Percentiles rank a stretch among this genome's conserved stretches.
phyloP scores from a whole-genome alignment of 2,797 vertebrate species.

The Arvicola amphibius region DNA sequence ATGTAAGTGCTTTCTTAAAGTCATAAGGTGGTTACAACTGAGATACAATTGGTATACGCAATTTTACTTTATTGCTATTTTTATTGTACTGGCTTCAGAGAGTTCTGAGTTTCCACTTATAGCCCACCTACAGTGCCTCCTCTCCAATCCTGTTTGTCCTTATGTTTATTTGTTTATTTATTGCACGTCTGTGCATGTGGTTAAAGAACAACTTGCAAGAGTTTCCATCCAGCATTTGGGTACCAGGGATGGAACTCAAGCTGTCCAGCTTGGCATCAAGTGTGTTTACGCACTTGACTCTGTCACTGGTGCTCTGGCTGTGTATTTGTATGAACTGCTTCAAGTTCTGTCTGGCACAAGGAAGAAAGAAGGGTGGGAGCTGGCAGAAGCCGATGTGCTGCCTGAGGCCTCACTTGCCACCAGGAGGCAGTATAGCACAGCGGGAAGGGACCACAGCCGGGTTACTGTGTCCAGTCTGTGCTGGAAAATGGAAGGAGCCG shows the following conservation, averaged over 20 bases:
- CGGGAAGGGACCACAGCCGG: neutral
- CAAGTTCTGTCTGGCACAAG: fast-evolving
- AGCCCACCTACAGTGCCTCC: neutral
- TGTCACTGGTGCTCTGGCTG: too few relatives aligned
- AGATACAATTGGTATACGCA: neutral
- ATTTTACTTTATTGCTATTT: neutral
- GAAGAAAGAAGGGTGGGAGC: neutral
- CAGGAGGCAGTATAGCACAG: constrained; percentile 53
- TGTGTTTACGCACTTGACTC: neutral
- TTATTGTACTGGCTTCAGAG: neutral
- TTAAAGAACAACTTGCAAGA: neutral
- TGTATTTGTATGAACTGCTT: neutral
- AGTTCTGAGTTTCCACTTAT: neutral
- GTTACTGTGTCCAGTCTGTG: neutral
- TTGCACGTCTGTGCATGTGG: neutral
- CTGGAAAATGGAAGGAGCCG: neutral
- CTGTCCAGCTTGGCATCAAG: neutral
- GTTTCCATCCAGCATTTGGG: neutral
- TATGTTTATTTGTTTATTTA: neutral
- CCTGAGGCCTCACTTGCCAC: neutral
- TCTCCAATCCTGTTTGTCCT: neutral
- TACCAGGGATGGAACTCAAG: neutral
- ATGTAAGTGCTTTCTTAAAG: neutral
- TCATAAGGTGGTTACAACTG: neutral
- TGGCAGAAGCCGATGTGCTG: neutral